Base-by-base conservation (phyloP, 1,140 invertebrate species). In the Papilio machaon region DNA sequence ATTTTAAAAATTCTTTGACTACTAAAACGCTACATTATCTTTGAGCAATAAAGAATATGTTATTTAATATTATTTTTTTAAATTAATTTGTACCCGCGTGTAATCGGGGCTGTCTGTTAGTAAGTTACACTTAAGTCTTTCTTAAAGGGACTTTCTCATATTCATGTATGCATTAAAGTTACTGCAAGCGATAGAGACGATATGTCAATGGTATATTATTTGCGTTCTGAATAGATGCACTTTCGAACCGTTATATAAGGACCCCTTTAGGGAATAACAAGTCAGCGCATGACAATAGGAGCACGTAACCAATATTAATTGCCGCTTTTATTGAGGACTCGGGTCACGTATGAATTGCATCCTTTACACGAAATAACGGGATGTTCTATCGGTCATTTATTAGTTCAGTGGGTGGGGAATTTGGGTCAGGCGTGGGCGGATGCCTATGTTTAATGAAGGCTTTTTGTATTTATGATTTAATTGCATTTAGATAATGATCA, bases 341-440 rank as follows among this genome's bases (percentile, higher is more conserved):
- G 79, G 73, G 82, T 91, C 89, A 91, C 89, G 89, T 89, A 83
- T 82, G 11, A 80, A 85, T 82, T 83, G 88, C 86, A 88, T 89
- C 88, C 87, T 91, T 88, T 85, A 88, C 86, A 85, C 82, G 86
- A 85, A 87, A 70, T 91, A 91, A 91, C 89, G 89, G 88, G 73
- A 81, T 84, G 47, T 85, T 88, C 38, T 89, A 86, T 86, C 80
- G 85, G 79, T 82, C 82, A 85, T 83, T 79, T 82, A 81, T 85
- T 81, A 82, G 87, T 85, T 88, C 80, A 86, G 82, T 82, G 67
- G 80, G 73, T 79, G 82, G 81, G 82, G 85, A 85, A 86, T 85
- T 85, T 83, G 83, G 85, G 79, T 46, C 77, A 38, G 77, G 47
- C 74, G 74, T 76, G 74, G 47, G 47, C 73, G n/a, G 43, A 49